Evolutionary conservation across 2,797 vertebrate species (phyloP).

Genomic region (Erethizon dorsatum): DNA sequence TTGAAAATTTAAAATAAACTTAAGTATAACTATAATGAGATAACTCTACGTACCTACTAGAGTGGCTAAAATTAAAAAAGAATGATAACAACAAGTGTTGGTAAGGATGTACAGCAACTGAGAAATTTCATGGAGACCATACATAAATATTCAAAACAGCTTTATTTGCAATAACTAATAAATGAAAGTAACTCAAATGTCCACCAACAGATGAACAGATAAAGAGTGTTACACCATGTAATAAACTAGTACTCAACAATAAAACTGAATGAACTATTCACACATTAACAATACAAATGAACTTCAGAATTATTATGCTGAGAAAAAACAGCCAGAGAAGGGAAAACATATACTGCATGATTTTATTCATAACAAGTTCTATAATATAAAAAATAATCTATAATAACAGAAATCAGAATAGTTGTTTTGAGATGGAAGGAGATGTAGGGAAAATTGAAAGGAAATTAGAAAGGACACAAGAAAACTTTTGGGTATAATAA

Average conservation of each 20-base stretch:
- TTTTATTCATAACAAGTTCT: background rate
- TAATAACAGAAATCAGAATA: background rate
- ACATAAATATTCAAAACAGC: conserved; percentile 5
- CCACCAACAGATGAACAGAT: background rate
- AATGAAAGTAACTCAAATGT: conserved; percentile 26
- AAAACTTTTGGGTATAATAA: background rate
- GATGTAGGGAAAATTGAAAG: background rate
- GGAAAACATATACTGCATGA: background rate
- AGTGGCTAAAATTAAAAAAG: background rate
- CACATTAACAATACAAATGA: background rate
- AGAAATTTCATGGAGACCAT: background rate
- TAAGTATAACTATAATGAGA: background rate
- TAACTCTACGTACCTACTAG: background rate
- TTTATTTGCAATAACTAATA: background rate
- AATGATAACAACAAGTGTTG: background rate
- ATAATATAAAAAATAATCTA: background rate
- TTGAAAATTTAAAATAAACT: background rate
- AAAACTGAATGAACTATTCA: background rate
- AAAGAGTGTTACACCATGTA: background rate
- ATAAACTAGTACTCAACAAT: background rate
- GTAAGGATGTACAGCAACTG: background rate
- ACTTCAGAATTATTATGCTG: background rate
- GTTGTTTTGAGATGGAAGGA: background rate
- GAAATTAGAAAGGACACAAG: background rate
- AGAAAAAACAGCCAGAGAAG: background rate